These are phyloP conservation scores for Heliconius erato DNA, from an alignment of 2,888 invertebrate species.

Conservation along the genomic window DNA sequence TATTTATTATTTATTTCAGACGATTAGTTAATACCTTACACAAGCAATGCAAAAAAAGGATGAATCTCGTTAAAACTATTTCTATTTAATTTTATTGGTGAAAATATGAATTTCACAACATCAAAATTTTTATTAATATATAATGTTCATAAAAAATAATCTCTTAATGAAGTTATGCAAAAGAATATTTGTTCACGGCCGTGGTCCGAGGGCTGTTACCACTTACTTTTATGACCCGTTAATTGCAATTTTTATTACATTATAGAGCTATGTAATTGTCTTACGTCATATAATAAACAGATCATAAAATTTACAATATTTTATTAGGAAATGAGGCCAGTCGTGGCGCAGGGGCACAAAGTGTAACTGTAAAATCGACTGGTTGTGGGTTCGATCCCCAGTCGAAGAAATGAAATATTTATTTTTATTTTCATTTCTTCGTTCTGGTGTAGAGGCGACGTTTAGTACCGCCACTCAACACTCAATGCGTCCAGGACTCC, in stretches of 20 bases:
- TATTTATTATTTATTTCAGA: no score
- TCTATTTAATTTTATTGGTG: background rate
- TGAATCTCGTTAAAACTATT: background rate
- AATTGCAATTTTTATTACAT: constrained; percentile 36
- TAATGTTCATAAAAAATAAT: constrained; percentile 22
- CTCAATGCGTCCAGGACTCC: no score
- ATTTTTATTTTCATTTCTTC: no score
- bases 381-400: no score
- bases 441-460: no score
- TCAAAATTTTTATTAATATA: background rate
- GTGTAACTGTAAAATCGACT: no score
- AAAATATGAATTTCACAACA: constrained; percentile 10
- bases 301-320: constrained; percentile 28
- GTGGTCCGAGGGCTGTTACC: constrained; percentile 34
- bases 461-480: no score
- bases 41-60: background rate
- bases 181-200: constrained; percentile 38
- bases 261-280: constrained; percentile 26
- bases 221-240: constrained; percentile 42
- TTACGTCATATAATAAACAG: constrained; percentile 39
- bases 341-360: no score
- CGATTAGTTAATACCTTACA: background rate
- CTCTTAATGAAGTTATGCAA: constrained; percentile 33
- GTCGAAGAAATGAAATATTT: no score
- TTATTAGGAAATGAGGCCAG: constrained; percentile 5